A percentile compares a stretch with the other conserved stretches of the same genome.
Evolutionary conservation across 1,140 invertebrate genomes (phyloP).

Genomic region (Berghia stephanieae): DNA sequence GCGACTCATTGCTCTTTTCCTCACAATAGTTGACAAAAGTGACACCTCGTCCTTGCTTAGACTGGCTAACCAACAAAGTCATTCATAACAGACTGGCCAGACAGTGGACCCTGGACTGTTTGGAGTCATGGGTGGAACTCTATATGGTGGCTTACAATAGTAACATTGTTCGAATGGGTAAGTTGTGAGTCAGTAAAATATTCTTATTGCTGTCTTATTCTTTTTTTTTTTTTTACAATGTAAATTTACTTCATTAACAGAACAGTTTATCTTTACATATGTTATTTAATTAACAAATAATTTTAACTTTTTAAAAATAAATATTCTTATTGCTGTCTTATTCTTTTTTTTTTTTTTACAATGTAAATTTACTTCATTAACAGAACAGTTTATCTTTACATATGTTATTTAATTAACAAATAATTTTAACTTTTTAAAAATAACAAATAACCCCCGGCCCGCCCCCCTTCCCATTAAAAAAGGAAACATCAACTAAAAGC

Average conservation of each 20-base stretch:
- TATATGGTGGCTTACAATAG: slow-evolving; percentile 87
- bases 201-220: background rate
- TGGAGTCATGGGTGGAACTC: slow-evolving; percentile 89
- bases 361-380: too few species aligned
- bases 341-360: background rate
- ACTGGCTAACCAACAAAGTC: slow-evolving; percentile 85
- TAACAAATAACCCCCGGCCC: too few species aligned
- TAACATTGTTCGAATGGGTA: slow-evolving; percentile 83
- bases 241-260: too few species aligned
- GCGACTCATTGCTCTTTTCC: background rate
- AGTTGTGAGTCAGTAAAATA: slow-evolving; percentile 37
- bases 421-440: too few species aligned
- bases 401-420: too few species aligned
- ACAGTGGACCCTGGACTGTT: slow-evolving; percentile 84
- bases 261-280: too few species aligned
- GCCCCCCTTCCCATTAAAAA: too few species aligned
- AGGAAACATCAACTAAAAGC: too few species aligned
- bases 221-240: too few species aligned
- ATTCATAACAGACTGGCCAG: slow-evolving; percentile 89
- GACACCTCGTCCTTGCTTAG: slow-evolving; percentile 87
- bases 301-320: too few species aligned
- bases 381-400: too few species aligned
- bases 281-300: too few species aligned
- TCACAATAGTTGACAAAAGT: slow-evolving; percentile 76
- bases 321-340: background rate